phyloP scores from a whole-genome alignment of 1,140 invertebrate species.

The Bombyx mandarina region DNA sequence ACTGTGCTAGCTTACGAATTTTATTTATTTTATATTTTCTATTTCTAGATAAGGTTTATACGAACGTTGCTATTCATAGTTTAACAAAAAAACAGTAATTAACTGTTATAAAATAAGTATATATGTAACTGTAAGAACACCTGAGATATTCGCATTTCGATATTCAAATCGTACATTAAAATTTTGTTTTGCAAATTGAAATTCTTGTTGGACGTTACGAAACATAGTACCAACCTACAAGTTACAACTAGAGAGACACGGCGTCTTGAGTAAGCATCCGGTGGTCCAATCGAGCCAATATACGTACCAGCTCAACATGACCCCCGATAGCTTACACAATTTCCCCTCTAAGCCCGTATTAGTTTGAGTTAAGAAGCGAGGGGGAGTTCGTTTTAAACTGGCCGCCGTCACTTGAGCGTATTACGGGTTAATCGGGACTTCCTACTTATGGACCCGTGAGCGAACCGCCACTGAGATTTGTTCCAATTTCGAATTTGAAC shows the following conservation, averaged over 20 bases:
- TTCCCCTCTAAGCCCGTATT: constrained; percentile 10
- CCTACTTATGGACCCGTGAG: constrained; percentile 48
- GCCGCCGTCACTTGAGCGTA: constrained; percentile 54
- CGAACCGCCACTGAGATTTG: constrained; percentile 50
- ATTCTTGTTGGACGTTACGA: background rate
- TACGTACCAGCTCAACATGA: constrained; percentile 32
- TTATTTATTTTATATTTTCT: too few species aligned
- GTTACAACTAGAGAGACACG: constrained; percentile 14
- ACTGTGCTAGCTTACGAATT: too few species aligned
- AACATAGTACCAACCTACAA: constrained; percentile 34
- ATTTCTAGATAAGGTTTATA: too few species aligned
- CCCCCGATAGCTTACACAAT: constrained; percentile 13
- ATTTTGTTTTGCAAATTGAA: too few species aligned
- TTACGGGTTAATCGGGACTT: constrained; percentile 62
- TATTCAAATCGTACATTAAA: too few species aligned
- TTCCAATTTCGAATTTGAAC: constrained; percentile 54
- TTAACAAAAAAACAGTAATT: too few species aligned
- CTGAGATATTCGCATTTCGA: too few species aligned
- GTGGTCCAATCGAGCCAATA: constrained; percentile 58
- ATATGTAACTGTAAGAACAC: too few species aligned
- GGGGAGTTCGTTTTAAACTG: constrained; percentile 25
- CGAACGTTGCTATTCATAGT: too few species aligned
- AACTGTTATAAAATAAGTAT: too few species aligned
- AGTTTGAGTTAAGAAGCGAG: constrained; percentile 9
- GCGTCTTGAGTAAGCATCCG: constrained; percentile 59